Percentiles rank a stretch among this genome's conserved stretches.
Evolutionary conservation across 92 coral and sea anemone species (phyloP).

Genomic region (Parazoanthus atlanticus): DNA sequence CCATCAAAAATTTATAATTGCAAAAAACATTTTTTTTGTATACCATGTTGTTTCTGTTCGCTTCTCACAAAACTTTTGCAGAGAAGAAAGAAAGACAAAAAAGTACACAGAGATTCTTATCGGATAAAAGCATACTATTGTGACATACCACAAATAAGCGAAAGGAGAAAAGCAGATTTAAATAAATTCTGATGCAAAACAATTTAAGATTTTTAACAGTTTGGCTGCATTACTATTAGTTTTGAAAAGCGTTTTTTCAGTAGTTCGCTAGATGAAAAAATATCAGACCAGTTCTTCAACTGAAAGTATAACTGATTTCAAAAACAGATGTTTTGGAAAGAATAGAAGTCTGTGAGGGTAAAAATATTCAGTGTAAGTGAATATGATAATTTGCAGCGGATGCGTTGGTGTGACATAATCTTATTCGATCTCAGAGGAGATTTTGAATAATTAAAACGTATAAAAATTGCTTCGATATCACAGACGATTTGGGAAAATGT

Average conservation of each 20-base stretch:
- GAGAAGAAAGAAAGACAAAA: not conserved
- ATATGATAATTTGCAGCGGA: conserved; percentile 5
- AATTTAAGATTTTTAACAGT: not conserved
- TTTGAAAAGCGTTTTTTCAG: not conserved
- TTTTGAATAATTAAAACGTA: conserved; percentile 8
- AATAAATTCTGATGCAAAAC: not conserved
- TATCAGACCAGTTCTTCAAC: not conserved
- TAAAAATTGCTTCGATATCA: not conserved
- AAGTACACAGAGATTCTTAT: not conserved
- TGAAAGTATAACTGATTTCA: not conserved
- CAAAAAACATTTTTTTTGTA: not conserved
- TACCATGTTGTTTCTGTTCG: not conserved
- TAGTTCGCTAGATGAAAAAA: not conserved
- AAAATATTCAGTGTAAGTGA: not conserved
- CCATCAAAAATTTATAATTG: conserved; percentile 45
- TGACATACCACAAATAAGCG: not conserved
- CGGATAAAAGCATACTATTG: not conserved
- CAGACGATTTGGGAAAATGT: too few species aligned
- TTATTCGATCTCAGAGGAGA: conserved; percentile 2
- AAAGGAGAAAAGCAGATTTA: not conserved
- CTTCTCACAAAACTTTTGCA: conserved; percentile 5
- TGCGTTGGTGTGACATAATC: conserved; percentile 19
- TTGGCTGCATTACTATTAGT: not conserved
- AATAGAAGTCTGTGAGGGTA: not conserved
- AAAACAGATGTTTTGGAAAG: not conserved